Percentiles rank a stretch among this genome's conserved stretches.
These are phyloP conservation scores for Phrynosoma blainvillii DNA, from an alignment of 2,113 vertebrate genomes.

Conservation along the genomic window DNA sequence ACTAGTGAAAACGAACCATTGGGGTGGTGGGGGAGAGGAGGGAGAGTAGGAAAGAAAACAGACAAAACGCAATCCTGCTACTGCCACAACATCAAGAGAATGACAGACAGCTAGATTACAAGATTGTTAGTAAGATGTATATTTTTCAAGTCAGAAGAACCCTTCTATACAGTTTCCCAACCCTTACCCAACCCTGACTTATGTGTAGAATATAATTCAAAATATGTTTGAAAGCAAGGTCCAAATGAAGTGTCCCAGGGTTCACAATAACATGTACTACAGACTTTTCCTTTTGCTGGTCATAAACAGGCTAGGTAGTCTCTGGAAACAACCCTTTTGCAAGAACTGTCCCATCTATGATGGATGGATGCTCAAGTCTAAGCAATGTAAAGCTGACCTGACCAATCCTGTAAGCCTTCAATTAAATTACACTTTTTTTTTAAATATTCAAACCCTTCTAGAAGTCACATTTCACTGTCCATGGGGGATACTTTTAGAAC, in stretches of 20 bases:
- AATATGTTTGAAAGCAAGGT: conserved; percentile 69
- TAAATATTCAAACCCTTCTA: conserved; percentile 31
- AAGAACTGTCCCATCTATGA: conserved; percentile 65
- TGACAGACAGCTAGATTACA: conserved; percentile 82
- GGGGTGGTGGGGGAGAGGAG: not conserved
- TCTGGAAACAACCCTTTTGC: conserved; percentile 71
- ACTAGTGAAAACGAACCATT: conserved; percentile 72
- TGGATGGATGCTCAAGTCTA: conserved; percentile 58
- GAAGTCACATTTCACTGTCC: conserved; percentile 45
- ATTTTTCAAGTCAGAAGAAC: conserved; percentile 77
- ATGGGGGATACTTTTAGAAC: not conserved
- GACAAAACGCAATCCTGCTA: conserved; percentile 76
- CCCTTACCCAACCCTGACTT: conserved; percentile 70
- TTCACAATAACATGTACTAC: conserved; percentile 76
- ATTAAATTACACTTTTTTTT: conserved; percentile 50
- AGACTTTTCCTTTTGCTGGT: conserved; percentile 65
- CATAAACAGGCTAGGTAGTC: conserved; percentile 55
- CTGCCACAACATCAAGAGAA: conserved; percentile 78
- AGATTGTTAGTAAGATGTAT: conserved; percentile 79
- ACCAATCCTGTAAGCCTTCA: conserved; percentile 57
- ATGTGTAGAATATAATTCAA: conserved; percentile 71
- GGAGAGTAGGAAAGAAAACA: conserved; percentile 45
- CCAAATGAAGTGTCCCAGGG: conserved; percentile 75
- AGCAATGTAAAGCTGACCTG: conserved; percentile 59
- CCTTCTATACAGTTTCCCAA: conserved; percentile 71